Conservation (phyloP, 2,888 invertebrate genomes). For the Chirona hameri region DNA sequence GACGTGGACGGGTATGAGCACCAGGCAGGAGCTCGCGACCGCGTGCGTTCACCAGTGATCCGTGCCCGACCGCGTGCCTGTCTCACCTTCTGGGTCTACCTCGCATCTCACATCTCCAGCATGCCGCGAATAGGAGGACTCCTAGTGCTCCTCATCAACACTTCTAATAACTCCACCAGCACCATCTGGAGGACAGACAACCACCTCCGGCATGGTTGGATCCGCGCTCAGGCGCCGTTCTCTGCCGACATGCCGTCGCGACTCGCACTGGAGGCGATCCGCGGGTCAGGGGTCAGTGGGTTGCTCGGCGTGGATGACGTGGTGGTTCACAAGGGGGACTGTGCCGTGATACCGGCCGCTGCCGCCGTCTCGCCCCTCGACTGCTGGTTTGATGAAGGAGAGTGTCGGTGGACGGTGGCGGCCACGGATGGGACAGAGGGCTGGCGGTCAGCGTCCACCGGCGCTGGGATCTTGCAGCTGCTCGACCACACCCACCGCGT, state of each 20-base stretch:
- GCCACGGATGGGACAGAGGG: not conserved
- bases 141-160: not conserved
- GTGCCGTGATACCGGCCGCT: not conserved
- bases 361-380: constrained; percentile 9
- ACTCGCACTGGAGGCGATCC: not conserved
- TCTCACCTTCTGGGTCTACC: not conserved
- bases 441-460: not conserved
- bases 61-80: not conserved
- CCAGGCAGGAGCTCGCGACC: not conserved
- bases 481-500: constrained; percentile 9
- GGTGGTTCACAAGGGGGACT: not conserved
- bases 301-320: constrained; percentile 24
- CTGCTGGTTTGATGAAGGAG: not conserved
- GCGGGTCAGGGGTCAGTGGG: not conserved
- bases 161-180: not conserved
- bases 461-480: not conserved
- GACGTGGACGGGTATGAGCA: not conserved
- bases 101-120: not conserved
- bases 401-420: constrained; percentile 22
- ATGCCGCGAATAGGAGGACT: not conserved
- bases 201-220: constrained; percentile 33
- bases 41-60: not conserved
- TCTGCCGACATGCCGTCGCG: constrained; percentile 38
- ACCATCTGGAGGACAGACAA: not conserved
- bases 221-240: constrained; percentile 38